These are phyloP conservation scores for Muschampia plurimacula DNA, from an alignment of 2,888 invertebrate genomes.

Conservation along the genomic window DNA sequence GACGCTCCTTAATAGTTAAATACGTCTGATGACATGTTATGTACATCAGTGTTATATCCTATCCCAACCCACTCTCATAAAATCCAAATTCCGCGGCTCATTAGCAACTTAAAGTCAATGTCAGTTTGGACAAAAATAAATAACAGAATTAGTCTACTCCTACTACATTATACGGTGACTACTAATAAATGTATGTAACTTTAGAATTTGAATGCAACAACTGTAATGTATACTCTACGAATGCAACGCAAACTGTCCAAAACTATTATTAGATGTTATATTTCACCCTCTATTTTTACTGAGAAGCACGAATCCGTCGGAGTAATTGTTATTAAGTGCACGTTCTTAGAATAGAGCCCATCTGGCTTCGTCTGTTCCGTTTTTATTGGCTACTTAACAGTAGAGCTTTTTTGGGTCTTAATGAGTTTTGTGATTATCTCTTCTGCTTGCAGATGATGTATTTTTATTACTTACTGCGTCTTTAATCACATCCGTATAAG, in stretches of 20 bases:
- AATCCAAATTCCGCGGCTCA: not conserved
- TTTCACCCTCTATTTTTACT: constrained; percentile 43
- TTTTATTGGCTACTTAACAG: constrained; percentile 29
- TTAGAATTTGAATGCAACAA: no score
- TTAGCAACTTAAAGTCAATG: not conserved
- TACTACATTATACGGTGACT: not conserved
- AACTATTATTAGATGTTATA: constrained; percentile 23
- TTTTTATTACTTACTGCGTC: not conserved
- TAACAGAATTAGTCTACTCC: not conserved
- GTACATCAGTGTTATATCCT: not conserved
- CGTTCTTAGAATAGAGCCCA: constrained; percentile 34
- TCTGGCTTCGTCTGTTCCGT: constrained; percentile 16
- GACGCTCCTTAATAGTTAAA: not conserved
- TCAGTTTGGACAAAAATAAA: not conserved
- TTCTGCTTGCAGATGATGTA: constrained; percentile 3
- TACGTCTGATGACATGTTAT: not conserved
- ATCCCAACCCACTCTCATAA: not conserved
- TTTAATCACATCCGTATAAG: constrained; percentile 4
- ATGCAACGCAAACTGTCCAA: constrained; percentile 4
- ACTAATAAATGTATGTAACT: not conserved
- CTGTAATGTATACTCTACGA: not conserved
- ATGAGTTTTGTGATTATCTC: constrained; percentile 27
- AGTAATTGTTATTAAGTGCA: constrained; percentile 57
- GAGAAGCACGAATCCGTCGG: constrained; percentile 60
- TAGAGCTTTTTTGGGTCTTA: constrained; percentile 18